Conservation (phyloP, 2,113 vertebrate genomes). For the Microtus ochrogaster region DNA sequence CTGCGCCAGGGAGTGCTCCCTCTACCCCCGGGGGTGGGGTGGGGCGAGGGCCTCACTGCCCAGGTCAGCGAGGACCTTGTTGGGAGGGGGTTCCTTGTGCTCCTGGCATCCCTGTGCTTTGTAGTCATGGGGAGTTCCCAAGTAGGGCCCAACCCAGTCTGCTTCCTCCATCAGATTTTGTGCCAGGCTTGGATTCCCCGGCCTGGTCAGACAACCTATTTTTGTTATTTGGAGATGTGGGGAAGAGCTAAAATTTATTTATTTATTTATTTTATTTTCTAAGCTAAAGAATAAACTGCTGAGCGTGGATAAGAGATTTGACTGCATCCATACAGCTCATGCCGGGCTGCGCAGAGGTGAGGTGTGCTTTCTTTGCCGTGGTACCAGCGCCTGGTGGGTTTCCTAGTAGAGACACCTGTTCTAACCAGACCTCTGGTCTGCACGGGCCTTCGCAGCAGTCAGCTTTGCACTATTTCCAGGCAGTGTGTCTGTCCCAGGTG, state of each 20-base stretch:
- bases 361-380: not conserved
- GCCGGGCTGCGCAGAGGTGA: not conserved
- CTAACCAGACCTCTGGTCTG: not conserved
- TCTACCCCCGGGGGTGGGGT: constrained; percentile 19
- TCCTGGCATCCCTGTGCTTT: not conserved
- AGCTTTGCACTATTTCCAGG: not conserved
- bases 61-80: constrained; percentile 58
- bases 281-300: not conserved
- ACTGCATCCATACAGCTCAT: not conserved
- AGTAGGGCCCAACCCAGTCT: not conserved
- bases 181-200: not conserved
- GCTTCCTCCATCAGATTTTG: not conserved
- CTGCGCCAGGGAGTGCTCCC: constrained; percentile 19
- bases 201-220: not conserved
- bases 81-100: not conserved
- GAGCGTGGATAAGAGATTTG: not conserved
- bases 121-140: not conserved
- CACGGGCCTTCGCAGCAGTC: not conserved
- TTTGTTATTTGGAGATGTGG: not conserved
- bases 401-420: not conserved
- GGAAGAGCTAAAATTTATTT: no score
- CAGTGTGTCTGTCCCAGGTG: not conserved
- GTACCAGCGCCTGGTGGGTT: not conserved
- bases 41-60: constrained; percentile 4
- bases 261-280: not conserved